Conservation (phyloP, 2,113 vertebrate genomes). For the Chauna torquata region DNA sequence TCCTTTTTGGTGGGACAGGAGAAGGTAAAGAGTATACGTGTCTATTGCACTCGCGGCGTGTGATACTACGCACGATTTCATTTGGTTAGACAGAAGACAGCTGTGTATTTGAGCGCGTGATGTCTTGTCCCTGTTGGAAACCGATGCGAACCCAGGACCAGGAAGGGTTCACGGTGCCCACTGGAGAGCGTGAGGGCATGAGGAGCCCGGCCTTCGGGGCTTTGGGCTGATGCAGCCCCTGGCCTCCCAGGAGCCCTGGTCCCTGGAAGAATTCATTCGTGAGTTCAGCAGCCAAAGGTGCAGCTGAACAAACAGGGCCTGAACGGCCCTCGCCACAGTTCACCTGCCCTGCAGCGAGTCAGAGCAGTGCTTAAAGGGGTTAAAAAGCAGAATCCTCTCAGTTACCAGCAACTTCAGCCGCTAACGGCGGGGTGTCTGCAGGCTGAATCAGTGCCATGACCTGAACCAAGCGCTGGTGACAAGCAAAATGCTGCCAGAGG, state of each 20-base stretch:
- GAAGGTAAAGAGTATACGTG: background rate
- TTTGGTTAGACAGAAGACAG: background rate
- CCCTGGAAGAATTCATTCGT: accelerated
- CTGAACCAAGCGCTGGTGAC: background rate
- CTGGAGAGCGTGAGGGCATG: accelerated
- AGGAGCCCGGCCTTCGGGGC: background rate
- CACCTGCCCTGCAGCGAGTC: accelerated
- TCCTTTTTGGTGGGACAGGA: background rate
- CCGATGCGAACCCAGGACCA: background rate
- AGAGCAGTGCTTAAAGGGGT: background rate
- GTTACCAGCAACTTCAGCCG: background rate
- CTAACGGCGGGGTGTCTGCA: background rate
- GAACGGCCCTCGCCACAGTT: accelerated
- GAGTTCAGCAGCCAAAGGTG: background rate
- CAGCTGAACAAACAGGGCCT: background rate
- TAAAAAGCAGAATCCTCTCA: background rate
- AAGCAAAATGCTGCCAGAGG: accelerated
- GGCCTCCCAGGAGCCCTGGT: background rate
- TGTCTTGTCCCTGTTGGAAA: background rate
- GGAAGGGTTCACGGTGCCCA: background rate
- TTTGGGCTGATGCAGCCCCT: background rate
- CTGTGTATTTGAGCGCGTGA: background rate
- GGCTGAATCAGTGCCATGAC: background rate
- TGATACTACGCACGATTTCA: background rate
- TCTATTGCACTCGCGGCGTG: background rate